These are phyloP conservation scores for Drosophila mulleri DNA, from an alignment of 2,888 invertebrate genomes.

Conservation along the genomic window DNA sequence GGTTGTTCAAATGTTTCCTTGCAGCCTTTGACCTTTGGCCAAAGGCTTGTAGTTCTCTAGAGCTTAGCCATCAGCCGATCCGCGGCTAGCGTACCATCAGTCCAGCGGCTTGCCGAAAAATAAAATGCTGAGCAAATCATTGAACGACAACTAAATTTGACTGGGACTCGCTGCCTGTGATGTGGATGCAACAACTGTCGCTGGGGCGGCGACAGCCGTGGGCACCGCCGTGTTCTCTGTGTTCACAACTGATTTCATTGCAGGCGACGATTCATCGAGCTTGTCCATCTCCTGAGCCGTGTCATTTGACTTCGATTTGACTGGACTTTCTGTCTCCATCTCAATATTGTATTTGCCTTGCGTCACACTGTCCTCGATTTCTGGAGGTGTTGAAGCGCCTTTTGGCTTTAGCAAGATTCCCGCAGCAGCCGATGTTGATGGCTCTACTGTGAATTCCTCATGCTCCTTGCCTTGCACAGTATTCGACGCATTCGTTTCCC, in stretches of 20 bases:
- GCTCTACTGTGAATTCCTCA: conserved; percentile 62
- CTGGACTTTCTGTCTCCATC: conserved; percentile 44
- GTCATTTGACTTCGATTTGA: conserved; percentile 49
- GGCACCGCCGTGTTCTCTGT: conserved; percentile 29
- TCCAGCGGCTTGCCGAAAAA: conserved; percentile 82
- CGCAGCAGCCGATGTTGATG: conserved; percentile 67
- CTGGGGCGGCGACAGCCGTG: conserved; percentile 37
- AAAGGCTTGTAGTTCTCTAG: conserved; percentile 59
- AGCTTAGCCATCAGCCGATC: conserved; percentile 32
- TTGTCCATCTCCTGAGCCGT: conserved; percentile 19
- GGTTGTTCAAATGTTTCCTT: conserved; percentile 56
- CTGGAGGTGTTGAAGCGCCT: conserved; percentile 63
- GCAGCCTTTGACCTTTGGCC: conserved; percentile 73
- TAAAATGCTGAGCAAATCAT: conserved; percentile 83
- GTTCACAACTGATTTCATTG: conserved; percentile 23
- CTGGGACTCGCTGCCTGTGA: conserved; percentile 77
- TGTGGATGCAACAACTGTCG: conserved; percentile 55
- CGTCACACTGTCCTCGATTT: conserved; percentile 43
- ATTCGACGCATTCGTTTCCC: conserved; percentile 69
- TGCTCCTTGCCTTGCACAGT: conserved; percentile 42
- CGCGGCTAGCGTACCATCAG: conserved; percentile 45
- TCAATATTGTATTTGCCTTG: conserved; percentile 47
- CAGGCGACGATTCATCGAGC: conserved; percentile 39
- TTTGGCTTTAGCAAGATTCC: conserved; percentile 51
- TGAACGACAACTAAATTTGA: conserved; percentile 83